These are phyloP conservation scores for Gymnothorax javanicus DNA, from an alignment of 2,797 vertebrate genomes.

Conservation along the genomic window DNA sequence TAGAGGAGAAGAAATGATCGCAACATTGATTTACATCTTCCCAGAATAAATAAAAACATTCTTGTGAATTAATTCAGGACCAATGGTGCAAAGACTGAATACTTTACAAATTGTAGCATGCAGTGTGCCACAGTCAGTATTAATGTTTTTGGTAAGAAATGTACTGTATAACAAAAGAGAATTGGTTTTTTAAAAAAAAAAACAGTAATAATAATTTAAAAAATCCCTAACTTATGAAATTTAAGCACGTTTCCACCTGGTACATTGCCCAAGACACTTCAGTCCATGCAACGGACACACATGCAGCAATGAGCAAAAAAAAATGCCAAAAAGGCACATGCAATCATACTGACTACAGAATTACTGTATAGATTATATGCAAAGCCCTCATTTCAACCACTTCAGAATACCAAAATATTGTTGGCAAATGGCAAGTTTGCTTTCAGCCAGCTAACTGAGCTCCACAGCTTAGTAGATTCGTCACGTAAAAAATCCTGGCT, in stretches of 20 bases:
- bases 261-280: too few species aligned
- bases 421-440: neutral
- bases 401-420: neutral
- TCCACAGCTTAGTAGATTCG: neutral
- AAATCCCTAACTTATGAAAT: too few species aligned
- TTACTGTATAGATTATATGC: neutral
- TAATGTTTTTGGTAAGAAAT: neutral
- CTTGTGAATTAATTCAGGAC: neutral
- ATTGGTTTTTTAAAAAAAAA: neutral
- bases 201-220: neutral
- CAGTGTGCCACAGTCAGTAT: neutral
- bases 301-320: too few species aligned
- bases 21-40: neutral
- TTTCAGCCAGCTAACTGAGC: neutral
- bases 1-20: neutral
- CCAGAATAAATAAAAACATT: neutral
- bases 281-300: too few species aligned
- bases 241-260: too few species aligned
- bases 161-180: neutral
- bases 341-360: too few species aligned
- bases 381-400: neutral
- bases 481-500: neutral
- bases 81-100: neutral
- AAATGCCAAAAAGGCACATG: too few species aligned
- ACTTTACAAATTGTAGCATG: neutral